These are phyloP conservation scores for Triops longicaudatus DNA, from an alignment of 1,140 invertebrate species.

Conservation along the genomic window DNA sequence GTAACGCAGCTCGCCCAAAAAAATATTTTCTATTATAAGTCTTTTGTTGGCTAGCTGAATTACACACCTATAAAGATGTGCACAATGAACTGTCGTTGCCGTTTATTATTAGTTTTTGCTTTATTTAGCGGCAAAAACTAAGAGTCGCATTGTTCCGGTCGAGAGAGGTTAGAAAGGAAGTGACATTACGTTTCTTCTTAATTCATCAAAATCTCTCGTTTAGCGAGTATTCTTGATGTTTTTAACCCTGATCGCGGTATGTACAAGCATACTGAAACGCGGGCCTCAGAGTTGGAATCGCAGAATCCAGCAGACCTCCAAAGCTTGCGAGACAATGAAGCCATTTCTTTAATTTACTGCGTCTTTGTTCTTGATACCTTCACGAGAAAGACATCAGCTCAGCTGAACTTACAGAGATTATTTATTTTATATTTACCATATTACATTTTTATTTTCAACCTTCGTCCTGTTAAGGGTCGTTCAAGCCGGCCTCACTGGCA, in stretches of 20 bases:
- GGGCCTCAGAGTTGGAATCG: neutral
- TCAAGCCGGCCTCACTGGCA: constrained; percentile 26
- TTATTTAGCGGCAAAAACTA: too few relatives aligned
- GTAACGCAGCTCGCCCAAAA: too few relatives aligned
- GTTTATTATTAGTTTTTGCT: too few relatives aligned
- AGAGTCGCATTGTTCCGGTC: too few relatives aligned
- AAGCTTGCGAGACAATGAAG: neutral
- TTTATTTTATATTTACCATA: neutral
- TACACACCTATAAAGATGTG: too few relatives aligned
- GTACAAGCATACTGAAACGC: constrained; percentile 16
- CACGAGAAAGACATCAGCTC: constrained; percentile 18
- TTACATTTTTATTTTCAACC: neutral
- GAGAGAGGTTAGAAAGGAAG: too few relatives aligned
- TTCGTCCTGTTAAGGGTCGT: neutral
- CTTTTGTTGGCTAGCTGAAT: too few relatives aligned
- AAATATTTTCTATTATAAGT: too few relatives aligned
- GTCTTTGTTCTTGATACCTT: constrained; percentile 23
- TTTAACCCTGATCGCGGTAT: constrained; percentile 25
- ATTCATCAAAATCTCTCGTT: too few relatives aligned
- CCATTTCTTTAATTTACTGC: constrained; percentile 17
- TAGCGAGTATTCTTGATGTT: too few relatives aligned
- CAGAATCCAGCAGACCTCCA: neutral
- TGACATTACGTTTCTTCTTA: too few relatives aligned
- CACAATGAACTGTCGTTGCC: too few relatives aligned
- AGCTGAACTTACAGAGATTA: constrained; percentile 4